These are phyloP conservation scores for Halichoerus grypus DNA, from an alignment of 2,113 vertebrate species.

Conservation along the genomic window DNA sequence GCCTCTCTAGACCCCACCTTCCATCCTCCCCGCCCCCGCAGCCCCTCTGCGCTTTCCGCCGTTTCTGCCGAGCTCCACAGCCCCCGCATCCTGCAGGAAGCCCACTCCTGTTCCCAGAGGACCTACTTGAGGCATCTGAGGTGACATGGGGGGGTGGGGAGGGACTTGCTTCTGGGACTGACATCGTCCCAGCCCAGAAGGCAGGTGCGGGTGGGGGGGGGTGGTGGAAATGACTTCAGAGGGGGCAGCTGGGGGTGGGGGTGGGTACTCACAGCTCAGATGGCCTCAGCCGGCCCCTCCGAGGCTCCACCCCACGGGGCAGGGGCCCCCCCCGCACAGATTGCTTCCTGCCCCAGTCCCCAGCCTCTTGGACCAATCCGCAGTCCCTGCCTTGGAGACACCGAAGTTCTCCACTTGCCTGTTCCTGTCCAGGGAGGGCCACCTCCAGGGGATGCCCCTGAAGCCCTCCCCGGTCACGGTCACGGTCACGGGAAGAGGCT, in stretches of 20 bases:
- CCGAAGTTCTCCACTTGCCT: fast-evolving
- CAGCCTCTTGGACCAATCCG: neutral
- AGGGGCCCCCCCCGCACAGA: neutral
- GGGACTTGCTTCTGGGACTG: neutral
- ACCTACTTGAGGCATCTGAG: neutral
- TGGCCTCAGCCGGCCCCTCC: fast-evolving
- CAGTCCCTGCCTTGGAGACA: neutral
- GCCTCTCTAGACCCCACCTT: neutral
- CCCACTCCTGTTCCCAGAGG: neutral
- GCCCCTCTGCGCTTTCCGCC: neutral
- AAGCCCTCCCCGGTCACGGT: neutral
- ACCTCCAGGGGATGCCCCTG: neutral
- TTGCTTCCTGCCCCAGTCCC: neutral
- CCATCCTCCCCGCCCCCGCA: neutral
- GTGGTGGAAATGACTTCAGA: conserved; percentile 30
- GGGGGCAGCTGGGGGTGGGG: neutral
- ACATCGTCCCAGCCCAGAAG: neutral
- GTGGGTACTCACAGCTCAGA: fast-evolving
- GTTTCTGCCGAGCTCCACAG: neutral
- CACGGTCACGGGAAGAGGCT: neutral
- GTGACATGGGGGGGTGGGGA: neutral
- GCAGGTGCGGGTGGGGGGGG: neutral
- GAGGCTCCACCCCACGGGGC: fast-evolving
- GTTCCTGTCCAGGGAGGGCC: neutral
- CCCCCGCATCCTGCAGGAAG: conserved; percentile 48